These are phyloP conservation scores for Chloroceryle aenea DNA, from an alignment of 2,113 vertebrate genomes.

Conservation along the genomic window DNA sequence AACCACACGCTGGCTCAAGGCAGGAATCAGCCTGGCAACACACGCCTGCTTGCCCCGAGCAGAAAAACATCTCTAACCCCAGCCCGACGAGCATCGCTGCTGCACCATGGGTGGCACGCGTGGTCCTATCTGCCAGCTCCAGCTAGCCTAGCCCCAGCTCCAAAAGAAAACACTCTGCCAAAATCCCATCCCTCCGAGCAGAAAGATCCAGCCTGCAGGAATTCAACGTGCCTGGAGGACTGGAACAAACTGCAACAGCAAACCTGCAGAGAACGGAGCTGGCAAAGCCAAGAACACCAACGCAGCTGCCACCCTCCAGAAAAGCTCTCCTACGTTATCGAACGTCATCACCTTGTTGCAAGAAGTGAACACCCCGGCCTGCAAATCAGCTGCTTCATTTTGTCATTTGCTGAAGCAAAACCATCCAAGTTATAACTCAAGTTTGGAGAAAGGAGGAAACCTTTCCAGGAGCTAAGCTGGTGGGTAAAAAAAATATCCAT, in stretches of 20 bases:
- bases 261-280: background rate
- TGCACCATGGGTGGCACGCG: background rate
- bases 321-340: accelerated
- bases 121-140: background rate
- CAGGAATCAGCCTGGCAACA: background rate
- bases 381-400: background rate
- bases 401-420: background rate
- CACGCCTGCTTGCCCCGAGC: accelerated
- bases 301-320: background rate
- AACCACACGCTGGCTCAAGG: background rate
- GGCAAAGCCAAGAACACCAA: background rate
- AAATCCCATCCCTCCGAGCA: background rate
- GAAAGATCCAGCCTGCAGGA: background rate
- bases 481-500: background rate
- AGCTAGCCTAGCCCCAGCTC: background rate
- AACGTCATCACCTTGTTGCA: accelerated
- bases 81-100: accelerated
- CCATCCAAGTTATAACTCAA: background rate
- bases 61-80: background rate
- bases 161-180: background rate
- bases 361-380: background rate
- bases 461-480: background rate
- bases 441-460: background rate
- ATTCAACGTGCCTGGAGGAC: background rate
- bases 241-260: background rate